A percentile compares a stretch with the other conserved stretches of the same genome.
phyloP scores from a whole-genome alignment of 1,140 invertebrate species.

The Fopius arisanus region DNA sequence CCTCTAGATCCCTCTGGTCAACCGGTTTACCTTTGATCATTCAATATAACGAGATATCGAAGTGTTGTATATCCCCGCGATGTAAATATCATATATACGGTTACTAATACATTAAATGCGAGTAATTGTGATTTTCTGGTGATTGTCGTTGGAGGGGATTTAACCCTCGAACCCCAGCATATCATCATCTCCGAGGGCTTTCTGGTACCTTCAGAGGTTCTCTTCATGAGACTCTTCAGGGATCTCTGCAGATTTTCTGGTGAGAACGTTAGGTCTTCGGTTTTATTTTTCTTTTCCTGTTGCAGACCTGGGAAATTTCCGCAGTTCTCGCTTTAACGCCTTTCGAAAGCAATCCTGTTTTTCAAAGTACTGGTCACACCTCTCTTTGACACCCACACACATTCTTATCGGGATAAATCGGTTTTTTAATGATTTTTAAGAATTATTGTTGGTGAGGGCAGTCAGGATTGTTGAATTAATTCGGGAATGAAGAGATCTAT shows the following conservation, averaged over 20 bases:
- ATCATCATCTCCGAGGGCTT: no score
- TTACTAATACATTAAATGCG: conserved; percentile 7
- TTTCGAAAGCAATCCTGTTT: conserved; percentile 14
- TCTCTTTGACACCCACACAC: background rate
- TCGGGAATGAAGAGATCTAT: no score
- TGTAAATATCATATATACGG: background rate
- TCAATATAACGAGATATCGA: conserved; percentile 46
- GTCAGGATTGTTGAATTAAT: no score
- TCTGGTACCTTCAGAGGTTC: no score
- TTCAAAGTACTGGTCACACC: conserved; percentile 3
- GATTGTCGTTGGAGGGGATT: background rate
- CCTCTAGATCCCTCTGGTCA: conserved; percentile 32
- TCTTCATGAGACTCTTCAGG: no score
- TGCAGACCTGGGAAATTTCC: background rate
- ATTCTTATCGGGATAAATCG: background rate
- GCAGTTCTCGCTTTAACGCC: background rate
- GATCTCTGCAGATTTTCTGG: no score
- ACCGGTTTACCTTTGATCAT: conserved; percentile 59
- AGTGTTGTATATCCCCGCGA: background rate
- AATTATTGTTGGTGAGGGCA: background rate
- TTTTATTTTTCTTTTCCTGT: background rate
- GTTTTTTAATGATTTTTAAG: background rate
- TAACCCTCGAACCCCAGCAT: no score
- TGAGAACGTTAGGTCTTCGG: no score
- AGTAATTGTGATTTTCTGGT: background rate